Evolutionary conservation across 2,797 vertebrate genomes (phyloP).

Genomic region (Netta rufina): DNA sequence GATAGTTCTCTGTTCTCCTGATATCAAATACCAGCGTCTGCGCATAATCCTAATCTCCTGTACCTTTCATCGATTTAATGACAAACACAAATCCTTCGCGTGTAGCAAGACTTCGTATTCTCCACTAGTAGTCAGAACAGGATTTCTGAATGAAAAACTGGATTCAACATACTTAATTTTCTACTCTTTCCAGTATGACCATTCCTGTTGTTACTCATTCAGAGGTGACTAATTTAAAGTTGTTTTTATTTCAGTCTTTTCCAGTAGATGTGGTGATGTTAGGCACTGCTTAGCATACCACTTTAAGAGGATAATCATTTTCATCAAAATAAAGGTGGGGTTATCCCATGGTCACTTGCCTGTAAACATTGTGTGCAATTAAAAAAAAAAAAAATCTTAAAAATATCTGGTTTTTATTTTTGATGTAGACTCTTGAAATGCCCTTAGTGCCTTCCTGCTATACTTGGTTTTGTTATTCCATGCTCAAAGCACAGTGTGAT

Average conservation of each 20-base stretch:
- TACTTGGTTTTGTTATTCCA: conserved; percentile 75
- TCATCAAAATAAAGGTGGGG: not conserved
- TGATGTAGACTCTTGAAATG: not conserved
- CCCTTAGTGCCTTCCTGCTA: conserved; percentile 42
- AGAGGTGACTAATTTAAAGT: not conserved
- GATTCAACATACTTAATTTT: not conserved
- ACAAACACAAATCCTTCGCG: not conserved
- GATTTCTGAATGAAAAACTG: not conserved
- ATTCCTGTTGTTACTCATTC: not conserved
- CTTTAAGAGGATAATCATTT: not conserved
- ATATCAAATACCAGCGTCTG: not conserved
- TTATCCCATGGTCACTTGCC: not conserved
- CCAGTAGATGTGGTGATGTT: not conserved
- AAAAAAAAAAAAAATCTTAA: not conserved
- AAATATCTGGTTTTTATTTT: not conserved
- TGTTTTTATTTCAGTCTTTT: not conserved
- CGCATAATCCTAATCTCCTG: not conserved
- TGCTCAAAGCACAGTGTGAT: conserved; percentile 66
- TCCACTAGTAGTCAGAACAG: not conserved
- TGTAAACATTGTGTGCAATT: not conserved
- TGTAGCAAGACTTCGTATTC: not conserved
- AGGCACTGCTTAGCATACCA: not conserved
- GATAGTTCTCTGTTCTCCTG: not conserved
- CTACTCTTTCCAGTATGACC: not conserved
- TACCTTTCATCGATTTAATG: not conserved